Conservation (phyloP, 1,140 invertebrate genomes). For the Kradibia gibbosae region DNA sequence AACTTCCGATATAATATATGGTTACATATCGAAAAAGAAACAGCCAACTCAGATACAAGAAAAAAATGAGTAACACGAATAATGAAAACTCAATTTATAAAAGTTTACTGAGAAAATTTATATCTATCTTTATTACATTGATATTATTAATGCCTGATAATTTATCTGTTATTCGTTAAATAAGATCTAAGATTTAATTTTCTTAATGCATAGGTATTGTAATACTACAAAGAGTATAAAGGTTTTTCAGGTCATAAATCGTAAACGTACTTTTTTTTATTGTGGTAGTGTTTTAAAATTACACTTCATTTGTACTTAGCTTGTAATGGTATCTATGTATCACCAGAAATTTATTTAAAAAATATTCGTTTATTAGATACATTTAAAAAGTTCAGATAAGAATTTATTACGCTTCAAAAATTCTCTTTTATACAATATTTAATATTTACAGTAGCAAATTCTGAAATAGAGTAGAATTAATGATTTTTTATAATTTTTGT, state of each 20-base stretch:
- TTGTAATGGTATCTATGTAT: no score
- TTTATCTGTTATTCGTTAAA: not conserved
- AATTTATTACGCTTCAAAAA: no score
- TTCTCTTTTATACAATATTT: no score
- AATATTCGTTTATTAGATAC: no score
- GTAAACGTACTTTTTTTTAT: no score
- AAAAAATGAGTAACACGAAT: not conserved
- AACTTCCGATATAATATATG: slow-evolving; percentile 20
- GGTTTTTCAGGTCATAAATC: not conserved
- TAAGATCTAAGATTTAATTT: not conserved
- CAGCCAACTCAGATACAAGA: not conserved
- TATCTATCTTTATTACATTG: not conserved
- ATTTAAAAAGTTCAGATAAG: no score
- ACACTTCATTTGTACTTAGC: no score
- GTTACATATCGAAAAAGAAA: not conserved
- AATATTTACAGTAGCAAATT: no score
- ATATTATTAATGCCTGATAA: slow-evolving; percentile 5
- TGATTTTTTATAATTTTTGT: no score
- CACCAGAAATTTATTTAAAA: no score
- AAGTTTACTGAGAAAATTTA: slow-evolving; percentile 32
- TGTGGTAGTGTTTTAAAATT: no score
- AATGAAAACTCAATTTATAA: slow-evolving; percentile 22
- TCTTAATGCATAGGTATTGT: not conserved
- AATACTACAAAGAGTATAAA: not conserved
- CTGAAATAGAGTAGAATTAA: no score